Conservation (phyloP, 2,888 invertebrate genomes). For the Himalopsyche japonica region DNA sequence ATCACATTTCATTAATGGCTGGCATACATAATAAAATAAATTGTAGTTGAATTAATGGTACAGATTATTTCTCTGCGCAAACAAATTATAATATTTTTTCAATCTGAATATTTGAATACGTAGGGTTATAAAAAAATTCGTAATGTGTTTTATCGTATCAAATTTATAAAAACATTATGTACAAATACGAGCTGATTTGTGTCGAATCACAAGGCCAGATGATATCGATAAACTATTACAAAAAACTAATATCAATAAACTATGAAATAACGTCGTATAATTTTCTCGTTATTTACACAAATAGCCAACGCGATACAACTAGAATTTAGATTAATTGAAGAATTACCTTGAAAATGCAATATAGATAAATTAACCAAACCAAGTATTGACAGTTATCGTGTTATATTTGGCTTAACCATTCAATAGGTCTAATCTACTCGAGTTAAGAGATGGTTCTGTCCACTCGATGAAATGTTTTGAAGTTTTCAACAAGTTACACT, state of each 20-base stretch:
- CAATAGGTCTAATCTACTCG: slow-evolving; percentile 1
- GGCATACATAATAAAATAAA: too few relatives aligned
- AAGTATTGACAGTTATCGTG: neutral
- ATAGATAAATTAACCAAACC: neutral
- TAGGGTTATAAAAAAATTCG: too few relatives aligned
- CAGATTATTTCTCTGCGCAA: too few relatives aligned
- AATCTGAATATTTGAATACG: too few relatives aligned
- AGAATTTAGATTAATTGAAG: neutral
- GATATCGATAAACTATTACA: neutral
- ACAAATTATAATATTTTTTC: too few relatives aligned
- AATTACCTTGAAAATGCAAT: neutral
- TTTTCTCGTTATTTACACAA: neutral
- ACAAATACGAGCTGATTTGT: neutral
- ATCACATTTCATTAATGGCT: too few relatives aligned
- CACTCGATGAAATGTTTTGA: slow-evolving; percentile 11
- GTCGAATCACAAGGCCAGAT: neutral
- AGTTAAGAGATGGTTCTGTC: neutral
- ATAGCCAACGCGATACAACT: neutral
- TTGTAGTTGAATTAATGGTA: too few relatives aligned
- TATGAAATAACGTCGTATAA: neutral
- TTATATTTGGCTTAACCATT: neutral
- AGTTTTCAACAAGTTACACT: slow-evolving; percentile 9
- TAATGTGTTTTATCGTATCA: too few relatives aligned
- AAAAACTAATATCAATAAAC: neutral
- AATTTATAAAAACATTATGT: neutral